Percentiles rank a stretch among this genome's conserved stretches.
Evolutionary conservation across 2,888 invertebrate genomes (phyloP).

Genomic region (Uropetala carovei): DNA sequence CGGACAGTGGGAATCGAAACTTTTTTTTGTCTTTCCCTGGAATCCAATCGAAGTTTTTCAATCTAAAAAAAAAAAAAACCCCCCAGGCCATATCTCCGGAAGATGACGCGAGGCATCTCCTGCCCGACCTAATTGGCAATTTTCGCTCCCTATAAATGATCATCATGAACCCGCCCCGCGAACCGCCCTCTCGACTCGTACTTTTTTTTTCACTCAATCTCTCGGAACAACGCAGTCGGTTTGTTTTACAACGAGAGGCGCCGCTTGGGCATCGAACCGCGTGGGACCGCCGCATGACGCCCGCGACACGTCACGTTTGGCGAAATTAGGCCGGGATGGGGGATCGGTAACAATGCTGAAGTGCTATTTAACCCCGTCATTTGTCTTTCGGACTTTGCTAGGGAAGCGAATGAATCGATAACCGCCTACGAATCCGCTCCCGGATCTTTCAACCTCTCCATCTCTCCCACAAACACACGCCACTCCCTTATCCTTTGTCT

Average conservation of each 20-base stretch:
- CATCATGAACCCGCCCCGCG: neutral
- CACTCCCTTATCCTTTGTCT: too few relatives aligned
- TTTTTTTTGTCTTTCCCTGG: neutral
- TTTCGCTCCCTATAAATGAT: constrained; percentile 25
- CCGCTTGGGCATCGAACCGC: neutral
- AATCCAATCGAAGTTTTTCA: constrained; percentile 22
- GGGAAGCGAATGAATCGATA: neutral
- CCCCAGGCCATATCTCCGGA: neutral
- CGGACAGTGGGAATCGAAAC: neutral
- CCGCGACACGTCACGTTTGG: neutral
- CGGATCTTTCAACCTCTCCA: neutral
- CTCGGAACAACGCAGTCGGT: neutral
- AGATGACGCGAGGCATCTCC: neutral
- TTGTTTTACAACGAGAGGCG: neutral
- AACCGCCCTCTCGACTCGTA: neutral
- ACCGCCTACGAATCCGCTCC: neutral
- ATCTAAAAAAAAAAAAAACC: too few relatives aligned
- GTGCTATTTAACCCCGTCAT: constrained; percentile 28
- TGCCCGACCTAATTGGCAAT: neutral
- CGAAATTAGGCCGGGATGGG: neutral
- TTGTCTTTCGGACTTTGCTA: constrained; percentile 10
- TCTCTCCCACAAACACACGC: neutral
- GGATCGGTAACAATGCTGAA: neutral
- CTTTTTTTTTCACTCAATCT: neutral
- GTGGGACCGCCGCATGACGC: neutral